Base-by-base conservation (phyloP, 2,797 vertebrate genomes). In the Crax fasciolata region DNA sequence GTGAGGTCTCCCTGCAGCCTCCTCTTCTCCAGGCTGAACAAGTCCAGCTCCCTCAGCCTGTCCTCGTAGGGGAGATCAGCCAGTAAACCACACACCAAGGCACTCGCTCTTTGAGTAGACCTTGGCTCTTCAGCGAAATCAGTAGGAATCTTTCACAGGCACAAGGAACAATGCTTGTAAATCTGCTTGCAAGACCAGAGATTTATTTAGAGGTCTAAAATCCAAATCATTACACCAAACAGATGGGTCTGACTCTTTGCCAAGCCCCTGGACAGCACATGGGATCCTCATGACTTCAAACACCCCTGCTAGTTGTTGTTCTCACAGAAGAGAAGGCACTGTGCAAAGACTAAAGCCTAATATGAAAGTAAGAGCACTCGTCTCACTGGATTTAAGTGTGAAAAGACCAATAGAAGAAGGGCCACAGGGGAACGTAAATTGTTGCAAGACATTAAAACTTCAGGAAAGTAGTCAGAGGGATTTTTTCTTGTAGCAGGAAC, bases 391-490 rank as follows among this genome's bases (percentile, higher is more conserved):
- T 67, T 66, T 55, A 43, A 39, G 55, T 21, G 20, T 35, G 63
- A 79, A 89, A 35, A 62, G 13, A 28, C 62, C 63, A 19, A 6
- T 6, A 79, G 81, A 48, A 92, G 4, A 71, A 75, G 28, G 15
- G 73, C 15, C 75, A 16, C 59, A 10, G 18, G 6, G 41, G 23
- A 6, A 85, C 25, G 19, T 0, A 0, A 80, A 70, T 12, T 68
- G 57, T 80, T 73, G 35, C 27, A 55, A 94, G 49, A 52, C 61
- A 66, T 27, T 41, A 84, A 74, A 94, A 16, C 44, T 62, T 57
- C 41, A 68, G 44, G 10, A 17, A 62, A 70, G 16, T 1, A 30
- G 32, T 43, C 61, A 43, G 55, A 9, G 77, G 28, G 13, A 1
- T 25, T 74, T 63, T 62, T 51, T 51, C 46, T 75, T 6, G 24